These are phyloP conservation scores for Xestia c-nigrum DNA, from an alignment of 2,888 invertebrate species.

Conservation along the genomic window DNA sequence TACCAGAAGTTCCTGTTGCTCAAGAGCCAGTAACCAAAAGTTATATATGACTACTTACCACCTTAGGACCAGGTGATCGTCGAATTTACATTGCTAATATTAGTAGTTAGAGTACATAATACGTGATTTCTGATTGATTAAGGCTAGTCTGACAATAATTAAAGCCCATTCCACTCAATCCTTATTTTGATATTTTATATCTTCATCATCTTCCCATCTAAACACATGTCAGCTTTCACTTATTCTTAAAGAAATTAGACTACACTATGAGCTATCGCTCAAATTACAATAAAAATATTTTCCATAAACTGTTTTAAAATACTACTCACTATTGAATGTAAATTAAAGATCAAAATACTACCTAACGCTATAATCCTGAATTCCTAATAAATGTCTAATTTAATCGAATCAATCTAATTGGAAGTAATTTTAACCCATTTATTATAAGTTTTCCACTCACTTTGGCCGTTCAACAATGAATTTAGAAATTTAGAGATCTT, in stretches of 20 bases:
- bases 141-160: conserved; percentile 24
- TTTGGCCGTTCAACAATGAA: conserved; percentile 27
- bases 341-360: conserved; percentile 54
- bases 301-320: conserved; percentile 15
- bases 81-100: not conserved
- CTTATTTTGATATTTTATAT: conserved; percentile 41
- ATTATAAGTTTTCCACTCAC: conserved; percentile 3
- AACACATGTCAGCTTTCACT: conserved; percentile 13
- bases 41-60: not conserved
- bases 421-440: conserved; percentile 23
- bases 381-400: conserved; percentile 32
- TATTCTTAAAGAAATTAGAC: conserved; percentile 14
- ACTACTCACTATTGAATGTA: conserved; percentile 44
- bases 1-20: no score
- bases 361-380: conserved; percentile 15
- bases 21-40: not conserved
- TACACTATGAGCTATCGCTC: conserved; percentile 10
- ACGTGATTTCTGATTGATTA: conserved; percentile 13
- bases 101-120: not conserved
- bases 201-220: conserved; percentile 4
- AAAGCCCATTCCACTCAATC: conserved; percentile 3
- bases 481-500: conserved; percentile 10
- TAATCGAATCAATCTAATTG: conserved; percentile 9
- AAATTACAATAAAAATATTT: conserved; percentile 29
- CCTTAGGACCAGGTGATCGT: no score